Base-by-base conservation (phyloP, 2,888 invertebrate species). In the Eurois occulta region DNA sequence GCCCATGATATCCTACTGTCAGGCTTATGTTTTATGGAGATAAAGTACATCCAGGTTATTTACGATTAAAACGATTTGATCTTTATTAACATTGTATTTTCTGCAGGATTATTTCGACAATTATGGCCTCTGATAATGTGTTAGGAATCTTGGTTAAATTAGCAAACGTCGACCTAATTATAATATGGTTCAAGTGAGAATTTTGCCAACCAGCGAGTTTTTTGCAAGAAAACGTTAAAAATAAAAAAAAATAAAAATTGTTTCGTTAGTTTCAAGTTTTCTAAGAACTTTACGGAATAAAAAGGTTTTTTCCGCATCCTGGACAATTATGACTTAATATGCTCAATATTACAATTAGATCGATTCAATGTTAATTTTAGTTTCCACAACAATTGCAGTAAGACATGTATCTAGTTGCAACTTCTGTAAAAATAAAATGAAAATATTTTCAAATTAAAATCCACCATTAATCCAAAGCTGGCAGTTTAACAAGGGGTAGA, bases 401-500 rank as follows among this genome's bases (percentile, higher is more conserved):
- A 55, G 10, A 32, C 18, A 48, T 48, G 7, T 13, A 43, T 13
- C 13, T 3, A 21, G 4, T 11, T 7, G 3, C 2, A 69, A 35
- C n/a, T 52, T 52, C 11, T 8, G 21, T n/a, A 5, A 35, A 46
- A 35, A 18, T 32, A 24, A 43, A 32, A 65, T 5, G 11, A 18
- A 16, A 38, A 46, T 21, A 46, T 67, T 13, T 67, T 35, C n/a
- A 46, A n/a, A 67, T 35, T 8, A 5, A 35, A 46, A 46, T 35
- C 52, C 7, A 55, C 60, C 28, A 52, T 79, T 46, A 65, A 35
- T 21, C 48, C 28, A 55, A 69, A 10, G 28, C 18, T 52, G 48
- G 2, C 74, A 58, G n/a, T 69, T 70, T 80, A 69, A 75, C 52
- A 43, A 70, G 66, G 69, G 75, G 48, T 43, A 24, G 75, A 80